Base-by-base conservation (phyloP, 2,113 vertebrate genomes). In the Grallaria varia region DNA sequence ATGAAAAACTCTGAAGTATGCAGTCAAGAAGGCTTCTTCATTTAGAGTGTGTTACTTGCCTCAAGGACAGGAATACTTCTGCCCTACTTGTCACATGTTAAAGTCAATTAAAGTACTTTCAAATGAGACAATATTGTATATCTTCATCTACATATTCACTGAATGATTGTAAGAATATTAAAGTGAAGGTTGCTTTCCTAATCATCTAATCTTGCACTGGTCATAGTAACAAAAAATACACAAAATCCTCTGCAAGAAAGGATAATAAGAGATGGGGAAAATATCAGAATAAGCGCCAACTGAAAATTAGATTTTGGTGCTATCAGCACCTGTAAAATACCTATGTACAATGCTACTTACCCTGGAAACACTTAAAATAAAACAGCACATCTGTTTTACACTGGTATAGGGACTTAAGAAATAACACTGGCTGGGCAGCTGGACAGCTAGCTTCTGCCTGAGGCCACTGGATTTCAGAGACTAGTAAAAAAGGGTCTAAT, bases 251-350 rank as follows among this genome's bases (percentile, higher is more conserved):
- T 35, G 24, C 3, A 22, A 84, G 18, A 75, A 89, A 71, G 24
- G 27, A n/a, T n/a, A 60, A 40, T 9, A 47, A 39, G 20, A 67
- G 2, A 59, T 0, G 0, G 6, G 10, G 14, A 9, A 67, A 92
- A 18, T 21, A 77, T 5, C 9, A 78, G 30, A 84, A 30, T 52
- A 78, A 89, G 7, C 9, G 64, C 23, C 71, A 91, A 74, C 2
- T 64, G 19, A 37, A 67, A 64, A 74, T 59, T 20, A 66, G 11
- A 66, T 69, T 81, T 84, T 8, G 1, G 17, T 64, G 13, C 49
- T 47, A 15, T 59, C 33, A 50, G 30, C n/a, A 75, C 11, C 39
- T 55, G 47, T 40, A 31, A 20, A 72, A 24, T 17, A 77, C 4
- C 19, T 86, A 53, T 1, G 1, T 21, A 73, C 7, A 27, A 11